Base-by-base conservation (phyloP, 1,140 invertebrate species). In the Microplitis mediator region DNA sequence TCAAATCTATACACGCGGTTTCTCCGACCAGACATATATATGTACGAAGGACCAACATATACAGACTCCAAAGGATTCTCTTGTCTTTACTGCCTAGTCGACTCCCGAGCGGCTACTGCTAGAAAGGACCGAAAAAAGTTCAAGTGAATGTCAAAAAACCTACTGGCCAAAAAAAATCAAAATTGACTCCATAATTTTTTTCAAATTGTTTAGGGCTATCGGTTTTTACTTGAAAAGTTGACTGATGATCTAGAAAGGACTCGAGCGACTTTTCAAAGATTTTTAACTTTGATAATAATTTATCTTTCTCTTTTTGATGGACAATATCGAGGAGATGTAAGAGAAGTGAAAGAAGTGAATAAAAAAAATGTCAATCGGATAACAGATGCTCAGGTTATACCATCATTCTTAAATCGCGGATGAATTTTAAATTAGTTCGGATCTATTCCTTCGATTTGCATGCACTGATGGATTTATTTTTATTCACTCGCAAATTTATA, bases 21-120 rank as follows among this genome's bases (percentile, higher is more conserved):
- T 65, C 71, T 76, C 68, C 36, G 36, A 45, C 39, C 39, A 45
- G 39, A 45, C 39, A 45, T 45, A 11, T 45, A 45, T 45, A 45
- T 45, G 39, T 45, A 71, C 72, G 75, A 74, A 67, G 76, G 66
- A 73, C 67, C 77, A 78, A 77, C 77, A 77, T 76, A 78, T 74
- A 80, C 76, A 74, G 79, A 77, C 79, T 78, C 74, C 6, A 45
- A 78, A 76, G 73, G 74, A 80, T 77, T 78, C 77, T 80, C 32
- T 67, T 75, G 74, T 68, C 36, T 75, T 52, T 23, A 23, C 80
- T 77, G 76, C 75, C 78, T 78, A 77, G 74, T 70, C 64, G 74
- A 74, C 80, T 80, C 74, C 77, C 74, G 74, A 79, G 80, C 78
- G 77, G 79, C 82, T 82, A 80, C 82, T 68, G 78, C 81, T 81